Conservation (phyloP, 2,113 vertebrate species). For the Apodemus speciosus region DNA sequence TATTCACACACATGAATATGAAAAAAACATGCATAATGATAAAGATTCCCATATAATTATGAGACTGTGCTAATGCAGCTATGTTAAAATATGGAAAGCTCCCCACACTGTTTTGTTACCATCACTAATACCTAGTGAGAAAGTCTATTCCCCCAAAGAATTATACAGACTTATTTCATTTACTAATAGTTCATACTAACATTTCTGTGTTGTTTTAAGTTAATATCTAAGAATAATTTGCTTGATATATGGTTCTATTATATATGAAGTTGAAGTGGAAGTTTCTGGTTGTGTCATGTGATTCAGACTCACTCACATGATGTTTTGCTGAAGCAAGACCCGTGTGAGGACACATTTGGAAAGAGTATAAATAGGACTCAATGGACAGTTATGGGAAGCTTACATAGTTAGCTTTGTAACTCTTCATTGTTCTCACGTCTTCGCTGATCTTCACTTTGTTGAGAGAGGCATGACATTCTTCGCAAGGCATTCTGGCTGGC, state of each 20-base stretch:
- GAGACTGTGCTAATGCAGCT: neutral
- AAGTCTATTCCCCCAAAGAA: conserved; percentile 18
- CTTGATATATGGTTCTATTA: conserved; percentile 15
- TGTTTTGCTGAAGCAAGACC: no score
- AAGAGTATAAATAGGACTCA: no score
- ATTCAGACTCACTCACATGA: no score
- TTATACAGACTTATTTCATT: conserved; percentile 10
- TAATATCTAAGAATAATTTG: conserved; percentile 44
- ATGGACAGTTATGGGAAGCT: no score
- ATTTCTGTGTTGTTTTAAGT: conserved; percentile 44
- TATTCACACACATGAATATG: neutral
- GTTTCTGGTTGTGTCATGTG: no score
- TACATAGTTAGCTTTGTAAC: no score
- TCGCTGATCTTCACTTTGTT: no score
- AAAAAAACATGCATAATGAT: neutral
- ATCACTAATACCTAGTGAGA: conserved; percentile 13
- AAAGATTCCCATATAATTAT: neutral
- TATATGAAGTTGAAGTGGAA: neutral
- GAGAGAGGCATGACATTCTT: no score
- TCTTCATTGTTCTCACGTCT: no score
- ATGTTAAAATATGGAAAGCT: conserved; percentile 23
- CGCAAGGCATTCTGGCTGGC: no score
- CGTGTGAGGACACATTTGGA: no score
- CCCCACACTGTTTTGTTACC: neutral
- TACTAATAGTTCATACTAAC: conserved; percentile 8